Evolutionary conservation across 2,888 invertebrate species (phyloP).

Genomic region (Quadriops clusia): DNA sequence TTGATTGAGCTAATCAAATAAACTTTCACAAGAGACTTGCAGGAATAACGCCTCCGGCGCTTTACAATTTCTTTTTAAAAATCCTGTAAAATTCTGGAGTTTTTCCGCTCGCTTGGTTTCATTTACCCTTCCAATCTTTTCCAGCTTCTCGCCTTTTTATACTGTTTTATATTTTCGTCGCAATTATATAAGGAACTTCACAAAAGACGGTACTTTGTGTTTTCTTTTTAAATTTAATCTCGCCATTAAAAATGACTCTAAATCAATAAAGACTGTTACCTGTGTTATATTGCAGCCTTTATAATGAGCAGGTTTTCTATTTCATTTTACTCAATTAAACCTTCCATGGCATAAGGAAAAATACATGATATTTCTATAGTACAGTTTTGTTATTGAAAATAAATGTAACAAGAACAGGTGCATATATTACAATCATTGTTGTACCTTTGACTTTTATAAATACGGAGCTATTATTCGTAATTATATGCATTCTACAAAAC

Average conservation of each 20-base stretch:
- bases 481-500: too few species aligned
- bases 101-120: constrained; percentile 24
- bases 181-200: constrained; percentile 21
- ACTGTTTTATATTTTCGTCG: constrained; percentile 20
- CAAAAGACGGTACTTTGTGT: constrained; percentile 15
- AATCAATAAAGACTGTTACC: constrained; percentile 2
- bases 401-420: too few species aligned
- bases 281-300: too few species aligned
- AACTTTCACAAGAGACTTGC: constrained; percentile 17
- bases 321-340: too few species aligned
- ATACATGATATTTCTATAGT: too few species aligned
- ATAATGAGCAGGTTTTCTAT: too few species aligned
- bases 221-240: constrained; percentile 12
- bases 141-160: constrained; percentile 23
- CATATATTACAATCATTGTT: too few species aligned
- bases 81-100: constrained; percentile 21
- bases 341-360: too few species aligned
- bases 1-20: constrained; percentile 26
- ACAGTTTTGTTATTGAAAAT: too few species aligned
- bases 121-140: constrained; percentile 22
- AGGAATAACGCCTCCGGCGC: constrained; percentile 18
- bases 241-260: constrained; percentile 9
- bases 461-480: too few species aligned
- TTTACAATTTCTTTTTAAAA: constrained; percentile 22
- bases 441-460: too few species aligned